Evolutionary conservation across 2,797 vertebrate genomes (phyloP), one percentile per base, ranked within the genome.

Genomic region (Pachyuromys duprasi): DNA sequence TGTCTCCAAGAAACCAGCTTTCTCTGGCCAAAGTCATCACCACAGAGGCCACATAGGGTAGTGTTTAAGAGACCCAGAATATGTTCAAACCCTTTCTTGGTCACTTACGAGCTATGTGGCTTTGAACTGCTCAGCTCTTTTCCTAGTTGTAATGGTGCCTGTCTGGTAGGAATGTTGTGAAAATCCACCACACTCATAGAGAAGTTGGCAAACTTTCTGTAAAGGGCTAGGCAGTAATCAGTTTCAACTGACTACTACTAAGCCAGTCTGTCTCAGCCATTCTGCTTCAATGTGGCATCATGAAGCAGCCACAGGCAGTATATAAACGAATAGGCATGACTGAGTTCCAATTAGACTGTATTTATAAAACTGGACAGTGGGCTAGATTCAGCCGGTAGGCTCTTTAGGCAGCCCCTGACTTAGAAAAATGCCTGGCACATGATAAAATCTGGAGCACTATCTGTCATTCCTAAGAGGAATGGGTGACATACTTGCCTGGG

Each of bases 331-430:
- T 14, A 60, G 74, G 2, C 0, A 0, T 45, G 69, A 22, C 83
- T n/a, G 24, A 49, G 33, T 94, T 76, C 79, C 53, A 80, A 17
- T 79, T 75, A 91, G 91, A 88, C 78, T 79, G 95, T 74, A 91
- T 78, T 82, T 65, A 24, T 31, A 89, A 70, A 74, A 96, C 33
- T 31, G 76, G 22, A 12, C 53, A 9, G 67, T 78, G 63, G 82
- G 36, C 75, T 75, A 22, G 45, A 69, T 22, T 42, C 39, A 94
- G 89, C 74, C 74, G 17, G 3, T 9, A 49, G 65, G 62, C 60
- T 70, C 65, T 82, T 63, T 90, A n/a, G n/a, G 80, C 26, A 62
- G 33, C 31, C 72, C 74, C 72, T 33, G 74, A 82, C 13, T 78
- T 62, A 81, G 53, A 86, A 74, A 79, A 57, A 14, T 67, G 60